Percentiles rank a stretch among this genome's conserved stretches.
Evolutionary conservation across 2,797 vertebrate species (phyloP).

Genomic region (Lutjanus argentimaculatus): DNA sequence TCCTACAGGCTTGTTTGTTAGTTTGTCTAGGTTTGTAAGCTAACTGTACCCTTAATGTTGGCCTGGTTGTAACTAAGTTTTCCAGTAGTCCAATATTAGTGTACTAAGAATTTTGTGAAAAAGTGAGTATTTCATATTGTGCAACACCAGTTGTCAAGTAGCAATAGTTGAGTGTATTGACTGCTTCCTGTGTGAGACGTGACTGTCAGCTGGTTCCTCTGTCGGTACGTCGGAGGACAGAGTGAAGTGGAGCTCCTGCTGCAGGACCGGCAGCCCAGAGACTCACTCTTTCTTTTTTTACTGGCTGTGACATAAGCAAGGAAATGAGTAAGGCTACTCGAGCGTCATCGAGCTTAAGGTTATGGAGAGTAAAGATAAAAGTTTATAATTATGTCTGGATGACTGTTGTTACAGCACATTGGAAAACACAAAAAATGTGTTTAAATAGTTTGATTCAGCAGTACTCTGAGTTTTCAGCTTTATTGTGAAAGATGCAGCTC

Average conservation of each 20-base stretch:
- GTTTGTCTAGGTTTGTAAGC: background rate
- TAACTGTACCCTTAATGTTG: conserved; percentile 10
- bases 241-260: conserved; percentile 58
- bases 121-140: conserved; percentile 25
- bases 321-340: conserved; percentile 64
- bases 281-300: conserved; percentile 23
- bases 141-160: conserved; percentile 35
- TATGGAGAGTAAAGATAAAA: conserved; percentile 39
- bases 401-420: background rate
- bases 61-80: background rate
- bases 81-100: background rate
- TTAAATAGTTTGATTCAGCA: background rate
- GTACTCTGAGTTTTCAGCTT: background rate
- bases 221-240: conserved; percentile 62
- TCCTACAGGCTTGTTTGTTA: conserved; percentile 7
- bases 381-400: conserved; percentile 27
- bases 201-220: conserved; percentile 71
- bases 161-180: conserved; percentile 31
- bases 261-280: conserved; percentile 41
- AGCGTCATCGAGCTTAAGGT: conserved; percentile 52
- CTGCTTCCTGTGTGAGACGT: conserved; percentile 68
- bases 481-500: background rate
- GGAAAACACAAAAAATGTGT: background rate
- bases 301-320: conserved; percentile 64
- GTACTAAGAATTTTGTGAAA: background rate